Percentiles rank a stretch among this genome's conserved stretches.
phyloP scores from a whole-genome alignment of 2,888 invertebrate species.

The Tetropium fuscum region DNA sequence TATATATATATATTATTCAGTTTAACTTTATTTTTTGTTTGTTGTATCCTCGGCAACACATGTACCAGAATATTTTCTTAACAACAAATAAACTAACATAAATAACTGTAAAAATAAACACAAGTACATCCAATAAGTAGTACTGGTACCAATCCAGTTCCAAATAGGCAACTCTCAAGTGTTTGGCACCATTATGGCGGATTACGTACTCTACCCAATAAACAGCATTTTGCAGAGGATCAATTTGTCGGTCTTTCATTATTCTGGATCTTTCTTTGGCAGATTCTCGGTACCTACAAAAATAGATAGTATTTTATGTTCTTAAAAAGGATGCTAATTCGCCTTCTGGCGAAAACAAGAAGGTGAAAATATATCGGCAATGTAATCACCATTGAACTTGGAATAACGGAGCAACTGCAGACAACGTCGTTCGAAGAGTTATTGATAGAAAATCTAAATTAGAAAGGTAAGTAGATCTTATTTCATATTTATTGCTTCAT shows the following conservation, averaged over 20 bases:
- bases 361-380: too few relatives aligned
- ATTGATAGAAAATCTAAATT: too few relatives aligned
- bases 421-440: too few relatives aligned
- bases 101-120: background rate
- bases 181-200: constrained; percentile 41
- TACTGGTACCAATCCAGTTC: constrained; percentile 45
- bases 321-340: too few relatives aligned
- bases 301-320: background rate
- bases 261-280: constrained; percentile 8
- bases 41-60: background rate
- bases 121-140: constrained; percentile 20
- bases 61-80: background rate
- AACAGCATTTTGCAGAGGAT: constrained; percentile 32
- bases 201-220: constrained; percentile 46
- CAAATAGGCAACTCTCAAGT: constrained; percentile 39
- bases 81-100: background rate
- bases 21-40: background rate
- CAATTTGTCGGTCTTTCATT: constrained; percentile 8
- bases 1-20: background rate
- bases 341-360: too few relatives aligned
- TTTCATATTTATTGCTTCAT: too few relatives aligned
- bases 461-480: too few relatives aligned
- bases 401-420: too few relatives aligned
- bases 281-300: background rate
- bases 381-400: too few relatives aligned